These are phyloP conservation scores for Melanotaenia boesemani DNA, from an alignment of 2,797 vertebrate species.

Conservation along the genomic window DNA sequence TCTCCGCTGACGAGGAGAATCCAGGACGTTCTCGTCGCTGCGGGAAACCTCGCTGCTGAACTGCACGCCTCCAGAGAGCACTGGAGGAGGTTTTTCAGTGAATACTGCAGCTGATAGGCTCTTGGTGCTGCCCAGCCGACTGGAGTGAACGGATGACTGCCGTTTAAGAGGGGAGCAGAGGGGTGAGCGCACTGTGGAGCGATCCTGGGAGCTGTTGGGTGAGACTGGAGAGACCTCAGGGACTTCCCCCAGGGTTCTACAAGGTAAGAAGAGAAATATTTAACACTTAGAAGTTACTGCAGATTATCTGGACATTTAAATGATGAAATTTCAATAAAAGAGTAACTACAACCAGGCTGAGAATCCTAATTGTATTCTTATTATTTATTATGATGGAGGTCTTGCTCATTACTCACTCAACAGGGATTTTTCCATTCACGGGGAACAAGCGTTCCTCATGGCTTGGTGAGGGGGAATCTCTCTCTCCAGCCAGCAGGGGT, in stretches of 20 bases:
- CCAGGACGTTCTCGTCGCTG: constrained; percentile 95
- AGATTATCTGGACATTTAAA: neutral
- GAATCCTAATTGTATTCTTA: neutral
- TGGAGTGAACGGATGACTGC: constrained; percentile 92
- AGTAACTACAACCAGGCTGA: neutral
- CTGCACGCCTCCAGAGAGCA: constrained; percentile 89
- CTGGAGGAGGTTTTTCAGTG: constrained; percentile 88
- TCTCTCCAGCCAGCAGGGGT: constrained; percentile 91
- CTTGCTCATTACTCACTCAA: constrained; percentile 84
- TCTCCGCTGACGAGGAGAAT: constrained; percentile 94
- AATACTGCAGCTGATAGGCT: constrained; percentile 96
- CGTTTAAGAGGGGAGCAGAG: constrained; percentile 92
- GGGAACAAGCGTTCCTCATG: constrained; percentile 84
- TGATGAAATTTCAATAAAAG: neutral
- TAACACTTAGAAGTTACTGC: neutral
- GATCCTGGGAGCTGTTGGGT: constrained; percentile 88
- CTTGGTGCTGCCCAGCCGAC: constrained; percentile 95
- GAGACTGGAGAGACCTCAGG: constrained; percentile 87
- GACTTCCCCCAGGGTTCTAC: constrained; percentile 83
- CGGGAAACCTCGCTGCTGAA: constrained; percentile 96
- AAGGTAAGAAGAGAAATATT: neutral
- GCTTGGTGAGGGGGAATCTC: constrained; percentile 90
- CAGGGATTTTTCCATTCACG: constrained; percentile 82
- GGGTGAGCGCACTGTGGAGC: constrained; percentile 88
- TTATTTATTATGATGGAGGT: neutral